A percentile compares a stretch with the other conserved stretches of the same genome.
These are phyloP conservation scores for Rousettus madagascariensis DNA, from an alignment of 2,797 vertebrate species.

Conservation along the genomic window DNA sequence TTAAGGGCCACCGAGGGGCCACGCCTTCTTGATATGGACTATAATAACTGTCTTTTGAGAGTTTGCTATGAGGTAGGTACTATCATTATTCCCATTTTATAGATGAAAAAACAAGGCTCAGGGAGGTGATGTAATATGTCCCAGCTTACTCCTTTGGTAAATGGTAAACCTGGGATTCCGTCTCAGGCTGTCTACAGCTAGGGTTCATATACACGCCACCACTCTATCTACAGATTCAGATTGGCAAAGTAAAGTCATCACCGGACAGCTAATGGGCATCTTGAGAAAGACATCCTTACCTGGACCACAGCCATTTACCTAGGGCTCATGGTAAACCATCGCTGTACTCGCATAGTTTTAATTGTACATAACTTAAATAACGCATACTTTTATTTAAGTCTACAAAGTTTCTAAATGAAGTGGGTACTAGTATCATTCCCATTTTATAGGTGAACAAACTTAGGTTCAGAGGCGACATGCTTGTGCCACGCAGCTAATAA, in stretches of 20 bases:
- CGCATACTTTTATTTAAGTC: not conserved
- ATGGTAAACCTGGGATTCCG: not conserved
- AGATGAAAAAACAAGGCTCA: not conserved
- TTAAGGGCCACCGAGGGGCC: not conserved
- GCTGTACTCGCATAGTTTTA: not conserved
- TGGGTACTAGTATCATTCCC: not conserved
- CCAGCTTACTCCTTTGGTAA: not conserved
- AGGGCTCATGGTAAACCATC: not conserved
- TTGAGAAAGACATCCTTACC: not conserved
- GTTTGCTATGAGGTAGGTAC: not conserved
- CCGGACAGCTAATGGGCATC: not conserved
- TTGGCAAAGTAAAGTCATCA: not conserved
- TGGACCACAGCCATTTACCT: not conserved
- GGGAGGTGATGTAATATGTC: not conserved
- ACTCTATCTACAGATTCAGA: not conserved
- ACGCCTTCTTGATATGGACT: not conserved
- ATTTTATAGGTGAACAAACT: not conserved
- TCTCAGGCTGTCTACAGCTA: not conserved
- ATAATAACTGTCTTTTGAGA: not conserved
- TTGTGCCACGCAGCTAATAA: not conserved
- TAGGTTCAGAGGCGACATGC: not conserved
- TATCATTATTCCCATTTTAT: not conserved
- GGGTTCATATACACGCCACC: not conserved
- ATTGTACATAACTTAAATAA: not conserved
- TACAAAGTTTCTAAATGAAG: not conserved